Base-by-base conservation (phyloP, 2,888 invertebrate species). In the Hemistola chrysoprasaria region DNA sequence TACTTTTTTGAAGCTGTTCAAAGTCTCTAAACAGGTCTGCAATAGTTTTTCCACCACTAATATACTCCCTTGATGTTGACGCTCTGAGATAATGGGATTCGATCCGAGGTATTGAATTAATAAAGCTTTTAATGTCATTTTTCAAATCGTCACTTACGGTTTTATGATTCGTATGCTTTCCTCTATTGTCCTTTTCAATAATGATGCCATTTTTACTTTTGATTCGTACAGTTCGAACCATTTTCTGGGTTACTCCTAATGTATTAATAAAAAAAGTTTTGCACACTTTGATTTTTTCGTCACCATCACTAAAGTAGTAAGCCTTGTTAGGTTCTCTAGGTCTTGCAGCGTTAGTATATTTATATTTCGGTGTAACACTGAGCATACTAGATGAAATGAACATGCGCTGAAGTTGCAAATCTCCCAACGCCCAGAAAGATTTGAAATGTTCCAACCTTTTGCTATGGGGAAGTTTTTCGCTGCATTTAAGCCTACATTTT, bases 361-460 rank as follows among this genome's bases (percentile, higher is more conserved):
- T 47, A 32, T 54, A 54, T 37, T 37, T 49, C 8, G 53, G 49
- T 25, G 33, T 29, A 8, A 53, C 20, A 35, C 46, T 47, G 6
- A 46, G 20, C 44, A 55, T 45, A 26, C 46, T 50, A 28, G 25
- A 23, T 28, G 31, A 33, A 8, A 54, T 35, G 35, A 37, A 50
- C 11, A 36, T 35, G 27, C 50, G 27, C 32, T 52, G 51, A 8
- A 44, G 25, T 24, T 43, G 38, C 9, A 46, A n/a, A 8, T 43
- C 27, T 6, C 35, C 28, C n/a, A 54, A 11, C 9, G 32, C 23
- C 54, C 54, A 54, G n/a, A n/a, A n/a, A n/a, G n/a, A n/a, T n/a
- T n/a, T n/a, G n/a, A n/a, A n/a, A n/a, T n/a, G n/a, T n/a, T n/a
- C n/a, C n/a, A n/a, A n/a, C n/a, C n/a, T n/a, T n/a, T n/a, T n/a